Conservation (phyloP, 2,797 vertebrate species). For the Podarcis siculus region DNA sequence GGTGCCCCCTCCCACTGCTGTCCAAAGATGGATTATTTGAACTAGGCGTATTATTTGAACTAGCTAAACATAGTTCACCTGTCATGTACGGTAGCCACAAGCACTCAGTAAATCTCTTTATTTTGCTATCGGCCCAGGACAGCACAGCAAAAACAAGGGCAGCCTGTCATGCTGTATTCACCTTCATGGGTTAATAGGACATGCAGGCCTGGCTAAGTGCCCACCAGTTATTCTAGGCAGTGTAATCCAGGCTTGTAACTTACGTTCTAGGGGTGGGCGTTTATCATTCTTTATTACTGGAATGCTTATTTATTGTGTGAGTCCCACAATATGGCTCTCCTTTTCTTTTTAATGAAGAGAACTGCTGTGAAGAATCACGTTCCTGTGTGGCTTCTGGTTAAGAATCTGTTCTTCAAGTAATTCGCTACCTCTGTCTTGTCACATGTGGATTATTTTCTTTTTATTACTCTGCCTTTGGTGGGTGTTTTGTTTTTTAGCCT, state of each 20-base stretch:
- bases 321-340: constrained; percentile 15
- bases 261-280: neutral
- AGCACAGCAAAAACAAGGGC: neutral
- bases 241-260: constrained; percentile 22
- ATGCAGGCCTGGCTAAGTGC: neutral
- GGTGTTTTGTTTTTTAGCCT: constrained; percentile 58
- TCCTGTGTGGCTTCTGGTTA: constrained; percentile 62
- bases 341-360: constrained; percentile 52
- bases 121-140: neutral
- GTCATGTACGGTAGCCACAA: neutral
- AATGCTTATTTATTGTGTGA: neutral
- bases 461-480: constrained; percentile 56
- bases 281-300: neutral
- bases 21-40: too few species aligned
- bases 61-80: neutral
- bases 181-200: constrained; percentile 11
- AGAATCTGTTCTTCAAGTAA: constrained; percentile 55
- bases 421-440: constrained; percentile 66
- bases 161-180: neutral
- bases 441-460: constrained; percentile 66
- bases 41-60: too few species aligned
- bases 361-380: constrained; percentile 55
- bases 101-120: neutral
- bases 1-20: too few species aligned
- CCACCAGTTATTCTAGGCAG: constrained; percentile 15